Base-by-base conservation (phyloP, 1,140 invertebrate genomes). In the Thalassaphorura encarpata region DNA sequence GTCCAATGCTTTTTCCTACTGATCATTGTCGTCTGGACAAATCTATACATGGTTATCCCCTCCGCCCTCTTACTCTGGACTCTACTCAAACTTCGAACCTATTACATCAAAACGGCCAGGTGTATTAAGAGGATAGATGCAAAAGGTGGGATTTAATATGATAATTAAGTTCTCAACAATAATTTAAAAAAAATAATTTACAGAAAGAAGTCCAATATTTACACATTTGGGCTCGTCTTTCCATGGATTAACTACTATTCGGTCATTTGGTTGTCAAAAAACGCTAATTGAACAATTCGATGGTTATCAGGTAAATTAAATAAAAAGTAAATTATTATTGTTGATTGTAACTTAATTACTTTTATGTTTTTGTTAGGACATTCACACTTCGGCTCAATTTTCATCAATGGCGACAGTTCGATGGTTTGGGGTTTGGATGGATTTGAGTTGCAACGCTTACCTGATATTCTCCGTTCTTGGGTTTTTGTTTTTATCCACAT, bases 221-320 rank as follows among this genome's bases (percentile, higher is more conserved):
- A 85, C 85, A 11, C 89, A 96, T 68, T 73, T 97, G 47, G 90
- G 84, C 69, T 83, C 89, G 24, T 85, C 90, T 0, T 72, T 96
- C 1, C 85, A 89, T 71, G 93, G 93, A 5, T 73, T 97, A 24
- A 79, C 86, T 1, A 95, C 91, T 0, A 91, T 97, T 50, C 76
- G 92, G 54, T 89, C 91, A 0, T 92, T 87, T 63, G 76, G 78
- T 31, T 72, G 78, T 5, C 75, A 93, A 70, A 75, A 82, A 61
- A 81, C 84, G 51, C 77, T 95, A 11, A 83, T 85, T 60, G 71
- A 80, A 31, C 83, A 89, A 71, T 89, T 89, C 64, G 85, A 89
- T 64, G 80, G 79, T 58, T 79, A 82, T 67, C 82, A 61, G 53
- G 58, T 62, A 28, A 26, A 33, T 24, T 26, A 18, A 48, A 26